Base-by-base conservation (phyloP, 2,888 invertebrate genomes). In the Punctoribates punctum region DNA sequence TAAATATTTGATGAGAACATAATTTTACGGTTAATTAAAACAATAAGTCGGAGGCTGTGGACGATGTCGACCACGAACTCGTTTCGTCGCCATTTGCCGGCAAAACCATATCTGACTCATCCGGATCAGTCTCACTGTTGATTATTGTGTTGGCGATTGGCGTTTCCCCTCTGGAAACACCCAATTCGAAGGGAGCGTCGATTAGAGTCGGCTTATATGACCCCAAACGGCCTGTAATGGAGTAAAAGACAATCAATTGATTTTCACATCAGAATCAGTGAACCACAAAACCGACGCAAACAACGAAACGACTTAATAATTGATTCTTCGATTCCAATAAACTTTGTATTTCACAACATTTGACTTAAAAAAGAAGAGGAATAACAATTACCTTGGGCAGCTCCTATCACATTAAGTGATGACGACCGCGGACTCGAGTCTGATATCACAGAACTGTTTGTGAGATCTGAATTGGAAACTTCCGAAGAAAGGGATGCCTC, bases 401-500 rank as follows among this genome's bases (percentile, higher is more conserved):
- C 70, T 23, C 70, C 70, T 3, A 70, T 42, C 20, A 15, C 70
- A 42, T 70, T 70, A 25, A 72, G 25, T 5, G 72, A 8, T 46
- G 42, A 48, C 25, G 38, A 13, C 25, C 46, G 46, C 27, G 72
- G 13, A 72, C 6, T 72, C 0, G 25, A 46, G 25, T 72, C 46
- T 38, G n/a, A 9, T 72, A 72, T 72, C 72, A 72, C 72, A 72
- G 72, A 72, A 46, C 34, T 38, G 23, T 72, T 42, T 25, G 46
- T 72, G 25, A 25, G 27, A 8, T 25, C 29, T 38, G 38, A 17
- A 29, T 34, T 42, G 8, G 4, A 34, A 23, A n/a, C 1, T 72
- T 90, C 90, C 82, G 90, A 89, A 82, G 89, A 85, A 82, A 93
- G 86, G 67, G 93, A 92, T 78, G 90, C 88, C 86, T 96, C 96